phyloP scores from a whole-genome alignment of 2,113 vertebrate species.

The Psammodynastes pulverulentus region DNA sequence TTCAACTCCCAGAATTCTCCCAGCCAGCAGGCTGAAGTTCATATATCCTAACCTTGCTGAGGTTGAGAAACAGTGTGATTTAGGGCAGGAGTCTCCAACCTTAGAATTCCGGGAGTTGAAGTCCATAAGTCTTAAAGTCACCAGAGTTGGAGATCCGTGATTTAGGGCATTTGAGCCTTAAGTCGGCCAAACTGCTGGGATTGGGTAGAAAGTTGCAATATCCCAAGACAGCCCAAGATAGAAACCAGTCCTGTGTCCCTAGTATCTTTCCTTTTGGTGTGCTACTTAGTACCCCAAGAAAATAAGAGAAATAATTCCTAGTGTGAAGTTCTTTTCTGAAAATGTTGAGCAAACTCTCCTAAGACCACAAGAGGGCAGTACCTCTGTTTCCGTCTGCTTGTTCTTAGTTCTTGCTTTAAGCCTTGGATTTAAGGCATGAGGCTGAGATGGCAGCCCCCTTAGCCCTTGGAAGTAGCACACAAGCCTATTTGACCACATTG shows the following conservation, averaged over 20 bases:
- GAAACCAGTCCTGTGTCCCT: background rate
- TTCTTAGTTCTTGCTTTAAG: background rate
- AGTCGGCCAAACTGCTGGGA: background rate
- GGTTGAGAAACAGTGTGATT: background rate
- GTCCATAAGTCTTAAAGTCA: no score
- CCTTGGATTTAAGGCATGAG: background rate
- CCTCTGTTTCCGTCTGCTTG: background rate
- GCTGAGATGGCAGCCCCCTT: background rate
- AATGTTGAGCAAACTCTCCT: background rate
- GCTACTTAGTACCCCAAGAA: background rate
- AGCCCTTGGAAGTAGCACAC: background rate
- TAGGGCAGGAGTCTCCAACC: background rate
- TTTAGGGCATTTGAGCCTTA: background rate
- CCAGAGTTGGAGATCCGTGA: background rate
- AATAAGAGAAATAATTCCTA: background rate
- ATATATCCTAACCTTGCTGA: background rate
- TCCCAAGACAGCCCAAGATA: background rate
- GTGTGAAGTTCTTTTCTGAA: background rate
- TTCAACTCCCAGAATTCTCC: background rate
- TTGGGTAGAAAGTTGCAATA: background rate
- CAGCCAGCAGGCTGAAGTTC: background rate
- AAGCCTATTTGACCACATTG: background rate
- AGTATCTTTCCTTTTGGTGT: background rate
- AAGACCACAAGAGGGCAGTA: constrained; percentile 12
- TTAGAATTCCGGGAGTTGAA: no score